phyloP scores from a whole-genome alignment of 1,140 invertebrate genomes.

The Gryllus bimaculatus region DNA sequence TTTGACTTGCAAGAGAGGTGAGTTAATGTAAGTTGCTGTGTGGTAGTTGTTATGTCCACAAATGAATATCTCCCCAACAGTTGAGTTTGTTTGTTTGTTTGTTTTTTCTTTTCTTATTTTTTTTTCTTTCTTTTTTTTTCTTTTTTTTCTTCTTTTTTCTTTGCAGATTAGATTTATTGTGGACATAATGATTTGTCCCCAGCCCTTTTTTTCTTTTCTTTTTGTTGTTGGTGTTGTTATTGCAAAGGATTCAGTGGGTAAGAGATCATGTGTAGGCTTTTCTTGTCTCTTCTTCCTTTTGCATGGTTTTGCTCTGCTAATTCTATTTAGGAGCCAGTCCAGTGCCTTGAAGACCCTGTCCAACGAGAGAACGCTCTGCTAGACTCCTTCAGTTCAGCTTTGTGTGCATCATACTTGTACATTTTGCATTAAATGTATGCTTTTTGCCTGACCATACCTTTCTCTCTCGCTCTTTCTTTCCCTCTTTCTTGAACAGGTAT shows the following conservation, averaged over 20 bases:
- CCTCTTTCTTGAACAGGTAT: background rate
- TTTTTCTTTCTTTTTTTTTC: too few species aligned
- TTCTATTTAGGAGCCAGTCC: background rate
- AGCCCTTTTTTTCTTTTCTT: background rate
- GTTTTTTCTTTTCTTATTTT: too few species aligned
- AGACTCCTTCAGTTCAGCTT: background rate
- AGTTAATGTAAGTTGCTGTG: background rate
- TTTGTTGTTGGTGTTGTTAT: background rate
- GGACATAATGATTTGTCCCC: too few species aligned
- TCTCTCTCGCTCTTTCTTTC: background rate
- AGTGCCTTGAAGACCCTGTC: background rate
- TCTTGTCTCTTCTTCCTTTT: background rate
- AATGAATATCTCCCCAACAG: too few species aligned
- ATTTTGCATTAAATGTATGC: background rate
- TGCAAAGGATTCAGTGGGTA: background rate
- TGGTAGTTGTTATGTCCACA: background rate
- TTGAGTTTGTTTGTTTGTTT: too few species aligned
- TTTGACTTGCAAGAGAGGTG: background rate
- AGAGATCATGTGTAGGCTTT: background rate
- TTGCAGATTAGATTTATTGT: background rate
- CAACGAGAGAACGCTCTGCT: background rate
- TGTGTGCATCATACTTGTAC: background rate
- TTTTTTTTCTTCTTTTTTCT: background rate
- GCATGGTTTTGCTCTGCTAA: background rate
- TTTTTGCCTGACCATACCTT: background rate